These are phyloP conservation scores for Branchinecta lindahli DNA, from an alignment of 1,140 invertebrate species.

Conservation along the genomic window DNA sequence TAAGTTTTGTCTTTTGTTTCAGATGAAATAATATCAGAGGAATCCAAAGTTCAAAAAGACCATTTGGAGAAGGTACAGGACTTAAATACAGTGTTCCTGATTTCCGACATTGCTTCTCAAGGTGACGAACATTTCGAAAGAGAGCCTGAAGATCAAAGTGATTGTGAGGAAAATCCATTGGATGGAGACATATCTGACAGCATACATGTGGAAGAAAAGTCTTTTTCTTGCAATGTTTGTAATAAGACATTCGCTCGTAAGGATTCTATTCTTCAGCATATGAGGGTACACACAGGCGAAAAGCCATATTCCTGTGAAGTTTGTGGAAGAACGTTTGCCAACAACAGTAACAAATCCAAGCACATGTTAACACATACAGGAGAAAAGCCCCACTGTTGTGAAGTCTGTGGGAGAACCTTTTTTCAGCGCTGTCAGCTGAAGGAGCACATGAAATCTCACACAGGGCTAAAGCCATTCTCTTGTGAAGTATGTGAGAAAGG, in stretches of 20 bases:
- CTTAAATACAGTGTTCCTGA: too few species aligned
- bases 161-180: too few species aligned
- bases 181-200: conserved; percentile 16
- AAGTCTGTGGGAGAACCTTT: conserved; percentile 96
- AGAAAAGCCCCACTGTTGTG: conserved; percentile 96
- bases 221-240: conserved; percentile 38
- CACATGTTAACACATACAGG: conserved; percentile 93
- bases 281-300: conserved; percentile 28
- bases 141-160: too few species aligned
- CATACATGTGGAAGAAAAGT: conserved; percentile 41
- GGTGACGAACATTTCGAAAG: too few species aligned
- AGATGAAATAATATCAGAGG: too few species aligned
- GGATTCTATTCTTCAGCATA: conserved; percentile 25
- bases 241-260: conserved; percentile 24
- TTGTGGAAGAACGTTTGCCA: conserved; percentile 19
- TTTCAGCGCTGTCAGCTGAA: conserved; percentile 72
- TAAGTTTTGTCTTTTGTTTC: too few species aligned
- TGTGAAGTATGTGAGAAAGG: conserved; percentile 97
- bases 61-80: too few species aligned
- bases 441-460: conserved; percentile 60
- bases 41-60: too few species aligned
- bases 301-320: conserved; percentile 29
- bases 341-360: conserved; percentile 34
- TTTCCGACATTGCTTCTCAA: too few species aligned
- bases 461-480: conserved; percentile 95